These are phyloP conservation scores for Seira musarum DNA, from an alignment of 2,888 invertebrate genomes.

Conservation along the genomic window DNA sequence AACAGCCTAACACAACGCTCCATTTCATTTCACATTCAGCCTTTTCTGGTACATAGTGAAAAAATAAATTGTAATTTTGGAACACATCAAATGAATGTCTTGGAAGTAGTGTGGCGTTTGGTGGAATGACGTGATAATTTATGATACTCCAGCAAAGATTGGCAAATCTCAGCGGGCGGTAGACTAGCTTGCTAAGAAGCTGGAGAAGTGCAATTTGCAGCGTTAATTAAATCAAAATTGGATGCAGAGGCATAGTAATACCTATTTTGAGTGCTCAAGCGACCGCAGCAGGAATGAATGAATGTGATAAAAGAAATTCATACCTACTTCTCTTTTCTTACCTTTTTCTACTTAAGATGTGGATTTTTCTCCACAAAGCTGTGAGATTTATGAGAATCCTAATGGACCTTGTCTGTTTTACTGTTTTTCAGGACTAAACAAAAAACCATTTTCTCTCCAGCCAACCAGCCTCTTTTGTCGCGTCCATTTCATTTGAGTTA, in stretches of 20 bases:
- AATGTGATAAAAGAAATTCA: neutral
- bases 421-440: slow-evolving; percentile 20
- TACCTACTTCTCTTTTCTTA: neutral
- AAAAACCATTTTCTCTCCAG: too few relatives aligned
- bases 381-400: too few relatives aligned
- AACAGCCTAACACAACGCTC: neutral
- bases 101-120: neutral
- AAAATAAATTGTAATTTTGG: neutral
- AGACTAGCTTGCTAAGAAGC: neutral
- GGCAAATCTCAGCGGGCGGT: neutral
- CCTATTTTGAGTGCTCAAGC: neutral
- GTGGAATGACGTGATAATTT: neutral
- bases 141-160: neutral
- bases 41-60: neutral
- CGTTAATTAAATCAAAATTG: slow-evolving; percentile 41
- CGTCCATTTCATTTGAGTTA: neutral
- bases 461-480: too few relatives aligned
- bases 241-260: neutral
- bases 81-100: neutral
- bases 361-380: too few relatives aligned
- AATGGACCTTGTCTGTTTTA: neutral
- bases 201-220: slow-evolving; percentile 31
- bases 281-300: neutral
- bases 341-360: too few relatives aligned
- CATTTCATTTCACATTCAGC: neutral